Base-by-base conservation (phyloP, 2,113 vertebrate species). In the Columbina picui region DNA sequence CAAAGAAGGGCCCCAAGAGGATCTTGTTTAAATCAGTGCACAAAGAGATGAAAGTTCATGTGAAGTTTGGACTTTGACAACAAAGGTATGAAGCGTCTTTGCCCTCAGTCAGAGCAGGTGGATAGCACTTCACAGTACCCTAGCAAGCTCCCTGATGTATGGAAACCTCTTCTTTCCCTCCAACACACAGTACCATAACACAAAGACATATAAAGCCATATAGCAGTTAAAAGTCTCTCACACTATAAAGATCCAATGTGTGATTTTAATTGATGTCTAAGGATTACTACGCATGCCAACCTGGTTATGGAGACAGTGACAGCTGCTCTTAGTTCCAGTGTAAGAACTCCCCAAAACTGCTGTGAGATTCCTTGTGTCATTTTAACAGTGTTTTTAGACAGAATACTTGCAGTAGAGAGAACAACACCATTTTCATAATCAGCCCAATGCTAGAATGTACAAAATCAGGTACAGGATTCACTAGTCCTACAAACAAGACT, bases 211-310 rank as follows among this genome's bases (percentile, higher is more conserved):
- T 5, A 39, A 2, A 80, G 45, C 15, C 17, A 8, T n/a, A 57
- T 17, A 39, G 12, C 47, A 65, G 19, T n/a, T 55, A 19, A 43
- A 56, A 65, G 41, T 34, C 17, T 34, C 59, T 61, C 71, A 47
- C 4, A 26, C 1, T n/a, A 53, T 8, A 49, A 73, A 73, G 29
- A 55, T 11, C 9, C 47, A 26, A 41, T 4, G 11, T 7, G 71
- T 56, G 9, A 23, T 69, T 83, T 63, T 61, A 49, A 36, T 6
- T 56, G 36, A 9, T 49, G 11, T 5, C 36, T 73, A n/a, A 3
- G 3, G 10, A 36, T 34, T 80, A n/a, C 0, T 1, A n/a, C 29
- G 30, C 38, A 57, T 36, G 61, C 16, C 64, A 73, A 0, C 10
- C 7, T 26, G n/a, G 30, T 14, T 1, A 0, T 10, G 25, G 22